These are phyloP conservation scores for Ericerus pela DNA, from an alignment of 1,140 invertebrate species.

Conservation along the genomic window DNA sequence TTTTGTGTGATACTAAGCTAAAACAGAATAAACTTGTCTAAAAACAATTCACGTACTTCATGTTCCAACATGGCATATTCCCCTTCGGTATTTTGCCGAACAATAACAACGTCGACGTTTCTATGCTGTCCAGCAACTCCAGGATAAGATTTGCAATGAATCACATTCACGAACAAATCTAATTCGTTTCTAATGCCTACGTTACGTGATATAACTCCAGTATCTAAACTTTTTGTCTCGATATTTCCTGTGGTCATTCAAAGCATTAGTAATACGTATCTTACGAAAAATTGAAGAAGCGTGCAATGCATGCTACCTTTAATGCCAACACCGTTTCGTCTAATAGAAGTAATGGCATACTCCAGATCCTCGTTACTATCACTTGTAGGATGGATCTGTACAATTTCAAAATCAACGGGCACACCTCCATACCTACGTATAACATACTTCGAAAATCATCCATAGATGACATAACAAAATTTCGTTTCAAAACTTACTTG, in stretches of 20 bases:
- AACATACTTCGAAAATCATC: too few relatives aligned
- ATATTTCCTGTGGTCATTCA: slow-evolving; percentile 50
- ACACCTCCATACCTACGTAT: slow-evolving; percentile 66
- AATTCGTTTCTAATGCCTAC: slow-evolving; percentile 78
- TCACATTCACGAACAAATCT: slow-evolving; percentile 89
- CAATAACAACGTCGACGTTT: slow-evolving; percentile 83
- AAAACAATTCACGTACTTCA: slow-evolving; percentile 38
- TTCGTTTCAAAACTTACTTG: too few relatives aligned
- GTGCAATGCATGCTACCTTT: slow-evolving; percentile 46
- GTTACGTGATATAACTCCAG: slow-evolving; percentile 64
- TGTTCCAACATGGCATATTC: slow-evolving; percentile 97
- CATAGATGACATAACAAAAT: background rate
- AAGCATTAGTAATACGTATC: slow-evolving; percentile 1
- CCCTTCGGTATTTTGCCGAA: slow-evolving; percentile 89
- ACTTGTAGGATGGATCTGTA: slow-evolving; percentile 71
- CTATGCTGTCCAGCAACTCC: slow-evolving; percentile 75
- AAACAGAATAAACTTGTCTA: too few relatives aligned
- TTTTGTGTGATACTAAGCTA: background rate
- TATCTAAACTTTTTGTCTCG: slow-evolving; percentile 66
- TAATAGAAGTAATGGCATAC: slow-evolving; percentile 88
- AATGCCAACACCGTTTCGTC: slow-evolving; percentile 90
- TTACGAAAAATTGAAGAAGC: background rate
- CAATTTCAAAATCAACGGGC: slow-evolving; percentile 91
- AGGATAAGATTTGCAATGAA: slow-evolving; percentile 85
- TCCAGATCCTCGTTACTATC: slow-evolving; percentile 74